A percentile compares a stretch with the other conserved stretches of the same genome.
These are phyloP conservation scores for Siphamia tubifer DNA, from an alignment of 2,113 vertebrate genomes.

Conservation along the genomic window DNA sequence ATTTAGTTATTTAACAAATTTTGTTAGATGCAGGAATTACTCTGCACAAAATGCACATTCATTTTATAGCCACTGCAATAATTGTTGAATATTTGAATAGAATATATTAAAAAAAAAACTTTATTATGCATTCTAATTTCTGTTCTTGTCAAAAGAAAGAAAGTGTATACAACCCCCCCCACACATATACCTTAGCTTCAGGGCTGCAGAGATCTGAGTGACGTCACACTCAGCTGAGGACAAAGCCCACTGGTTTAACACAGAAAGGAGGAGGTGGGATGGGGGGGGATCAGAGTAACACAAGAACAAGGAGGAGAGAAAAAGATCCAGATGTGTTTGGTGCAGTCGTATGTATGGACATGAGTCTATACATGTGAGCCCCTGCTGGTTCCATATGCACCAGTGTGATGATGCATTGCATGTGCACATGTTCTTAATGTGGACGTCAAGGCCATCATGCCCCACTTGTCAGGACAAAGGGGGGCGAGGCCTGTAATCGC, in stretches of 20 bases:
- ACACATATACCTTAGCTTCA: conserved; percentile 51
- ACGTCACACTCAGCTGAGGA: conserved; percentile 78
- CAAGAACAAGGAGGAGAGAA: conserved; percentile 34
- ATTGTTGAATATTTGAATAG: too few relatives aligned
- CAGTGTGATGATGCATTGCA: conserved; percentile 32
- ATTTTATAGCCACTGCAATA: too few relatives aligned
- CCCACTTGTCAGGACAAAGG: conserved; percentile 48
- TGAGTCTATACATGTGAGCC: conserved; percentile 18
- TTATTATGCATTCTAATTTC: too few relatives aligned
- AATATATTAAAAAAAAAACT: too few relatives aligned
- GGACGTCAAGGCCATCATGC: conserved; percentile 39
- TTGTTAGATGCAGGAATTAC: too few relatives aligned
- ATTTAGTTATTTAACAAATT: too few relatives aligned
- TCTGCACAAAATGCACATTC: too few relatives aligned
- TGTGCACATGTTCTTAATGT: conserved; percentile 42
- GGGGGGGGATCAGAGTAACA: conserved; percentile 44
- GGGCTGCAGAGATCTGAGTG: conserved; percentile 58
- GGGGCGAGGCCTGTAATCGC: conserved; percentile 10
- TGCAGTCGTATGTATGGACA: conserved; percentile 11
- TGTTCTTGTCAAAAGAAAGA: too few relatives aligned
- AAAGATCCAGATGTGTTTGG: conserved; percentile 37
- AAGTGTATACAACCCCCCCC: too few relatives aligned
- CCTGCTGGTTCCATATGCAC: conserved; percentile 32
- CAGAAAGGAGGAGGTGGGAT: conserved; percentile 58
- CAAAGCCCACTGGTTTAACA: conserved; percentile 74